Evolutionary conservation across 2,888 invertebrate genomes (phyloP).

Genomic region (Therioaphis trifolii): DNA sequence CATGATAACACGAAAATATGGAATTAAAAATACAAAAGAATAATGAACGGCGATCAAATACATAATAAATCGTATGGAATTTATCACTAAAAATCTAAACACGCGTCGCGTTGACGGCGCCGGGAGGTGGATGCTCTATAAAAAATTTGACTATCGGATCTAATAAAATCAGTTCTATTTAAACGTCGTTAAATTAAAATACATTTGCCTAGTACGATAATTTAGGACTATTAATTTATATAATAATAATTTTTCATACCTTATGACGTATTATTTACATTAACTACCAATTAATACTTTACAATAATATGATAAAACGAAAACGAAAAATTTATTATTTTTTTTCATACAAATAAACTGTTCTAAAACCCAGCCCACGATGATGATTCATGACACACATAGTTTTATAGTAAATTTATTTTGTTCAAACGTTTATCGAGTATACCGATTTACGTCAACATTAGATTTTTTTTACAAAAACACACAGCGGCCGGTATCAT

Average conservation of each 20-base stretch:
- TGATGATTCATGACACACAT: neutral
- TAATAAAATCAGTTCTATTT: conserved; percentile 55
- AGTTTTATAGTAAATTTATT: neutral
- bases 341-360: conserved; percentile 2
- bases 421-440: neutral
- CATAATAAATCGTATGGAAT: neutral
- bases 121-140: neutral
- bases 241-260: conserved; percentile 5
- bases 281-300: conserved; percentile 46
- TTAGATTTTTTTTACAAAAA: neutral
- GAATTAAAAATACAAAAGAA: conserved; percentile 14
- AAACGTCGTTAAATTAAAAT: conserved; percentile 40
- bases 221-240: conserved; percentile 25
- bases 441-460: neutral
- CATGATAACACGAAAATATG: conserved; percentile 24
- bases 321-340: neutral
- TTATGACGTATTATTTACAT: conserved; percentile 40
- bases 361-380: neutral
- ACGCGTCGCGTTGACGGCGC: neutral
- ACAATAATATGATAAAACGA: no score
- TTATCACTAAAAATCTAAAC: conserved; percentile 21
- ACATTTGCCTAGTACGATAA: conserved; percentile 43
- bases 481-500: neutral
- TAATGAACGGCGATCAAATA: neutral
- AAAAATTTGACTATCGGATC: conserved; percentile 46